Evolutionary conservation across 2,113 vertebrate genomes (phyloP).

Genomic region (Dinomys branickii): DNA sequence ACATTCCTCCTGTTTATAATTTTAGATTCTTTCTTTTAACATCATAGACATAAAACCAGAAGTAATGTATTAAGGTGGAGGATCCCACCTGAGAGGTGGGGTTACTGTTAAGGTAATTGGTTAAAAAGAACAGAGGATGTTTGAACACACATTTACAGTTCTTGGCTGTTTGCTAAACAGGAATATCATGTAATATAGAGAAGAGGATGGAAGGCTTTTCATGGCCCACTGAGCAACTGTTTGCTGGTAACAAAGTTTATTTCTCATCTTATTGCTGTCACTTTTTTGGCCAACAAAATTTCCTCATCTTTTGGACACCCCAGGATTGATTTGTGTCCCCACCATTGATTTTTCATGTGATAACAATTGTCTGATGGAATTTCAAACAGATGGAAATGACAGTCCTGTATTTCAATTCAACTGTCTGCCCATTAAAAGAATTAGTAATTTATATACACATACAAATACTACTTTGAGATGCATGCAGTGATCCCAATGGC

Average conservation of each 20-base stretch:
- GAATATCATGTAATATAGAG: not conserved
- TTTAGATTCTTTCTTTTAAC: slow-evolving; percentile 8
- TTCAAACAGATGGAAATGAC: slow-evolving; percentile 9
- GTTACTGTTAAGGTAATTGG: slow-evolving; percentile 28
- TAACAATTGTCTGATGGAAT: slow-evolving; percentile 18
- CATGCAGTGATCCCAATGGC: not conserved
- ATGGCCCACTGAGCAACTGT: not conserved
- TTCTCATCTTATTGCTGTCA: not conserved
- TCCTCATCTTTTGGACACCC: not conserved
- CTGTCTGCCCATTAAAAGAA: not conserved
- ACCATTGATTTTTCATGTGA: slow-evolving; percentile 49
- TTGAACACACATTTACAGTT: not conserved
- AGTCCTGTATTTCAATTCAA: not conserved
- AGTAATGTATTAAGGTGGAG: not conserved
- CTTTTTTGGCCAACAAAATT: not conserved
- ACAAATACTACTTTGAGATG: not conserved
- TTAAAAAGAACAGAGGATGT: not conserved
- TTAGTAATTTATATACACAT: not conserved
- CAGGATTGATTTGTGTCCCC: not conserved
- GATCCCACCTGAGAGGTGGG: not conserved
- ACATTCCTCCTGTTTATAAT: not conserved
- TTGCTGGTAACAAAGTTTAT: not conserved
- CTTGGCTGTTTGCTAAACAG: not conserved
- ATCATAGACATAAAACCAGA: not conserved
- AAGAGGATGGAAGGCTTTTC: not conserved